These are phyloP conservation scores for Drosophila watanabei DNA, from an alignment of 1,140 invertebrate genomes.

Conservation along the genomic window DNA sequence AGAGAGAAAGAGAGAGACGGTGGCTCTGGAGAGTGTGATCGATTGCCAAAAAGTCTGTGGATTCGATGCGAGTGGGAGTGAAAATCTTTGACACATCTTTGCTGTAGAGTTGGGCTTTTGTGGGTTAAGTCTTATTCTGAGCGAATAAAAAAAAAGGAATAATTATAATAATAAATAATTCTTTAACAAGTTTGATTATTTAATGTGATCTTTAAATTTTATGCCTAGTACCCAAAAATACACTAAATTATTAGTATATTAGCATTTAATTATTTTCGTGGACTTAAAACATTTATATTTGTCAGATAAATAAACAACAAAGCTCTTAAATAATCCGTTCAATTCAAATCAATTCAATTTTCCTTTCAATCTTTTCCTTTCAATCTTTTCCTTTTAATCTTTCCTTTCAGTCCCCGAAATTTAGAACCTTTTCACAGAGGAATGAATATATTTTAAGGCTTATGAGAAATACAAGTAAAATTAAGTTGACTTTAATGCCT, in stretches of 20 bases:
- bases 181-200: not conserved
- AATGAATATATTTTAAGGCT: not conserved
- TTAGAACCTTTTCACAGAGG: not conserved
- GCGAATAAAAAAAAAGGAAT: not conserved
- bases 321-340: no score
- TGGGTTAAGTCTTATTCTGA: not conserved
- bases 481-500: not conserved
- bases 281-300: not conserved
- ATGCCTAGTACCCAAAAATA: not conserved
- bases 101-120: not conserved
- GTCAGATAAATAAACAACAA: not conserved
- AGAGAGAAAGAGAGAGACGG: not conserved
- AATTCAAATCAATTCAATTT: not conserved
- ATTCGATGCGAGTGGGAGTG: constrained; percentile 46
- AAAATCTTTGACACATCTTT: constrained; percentile 15
- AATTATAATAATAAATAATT: not conserved
- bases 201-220: no score
- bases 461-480: not conserved
- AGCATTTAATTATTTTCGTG: not conserved
- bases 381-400: not conserved
- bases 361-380: not conserved
- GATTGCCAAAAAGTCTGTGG: constrained; percentile 49
- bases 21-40: constrained; percentile 13
- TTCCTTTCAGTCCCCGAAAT: not conserved
- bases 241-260: not conserved